phyloP scores from a whole-genome alignment of 2,113 vertebrate genomes.

The Sebastes schlegelii region DNA sequence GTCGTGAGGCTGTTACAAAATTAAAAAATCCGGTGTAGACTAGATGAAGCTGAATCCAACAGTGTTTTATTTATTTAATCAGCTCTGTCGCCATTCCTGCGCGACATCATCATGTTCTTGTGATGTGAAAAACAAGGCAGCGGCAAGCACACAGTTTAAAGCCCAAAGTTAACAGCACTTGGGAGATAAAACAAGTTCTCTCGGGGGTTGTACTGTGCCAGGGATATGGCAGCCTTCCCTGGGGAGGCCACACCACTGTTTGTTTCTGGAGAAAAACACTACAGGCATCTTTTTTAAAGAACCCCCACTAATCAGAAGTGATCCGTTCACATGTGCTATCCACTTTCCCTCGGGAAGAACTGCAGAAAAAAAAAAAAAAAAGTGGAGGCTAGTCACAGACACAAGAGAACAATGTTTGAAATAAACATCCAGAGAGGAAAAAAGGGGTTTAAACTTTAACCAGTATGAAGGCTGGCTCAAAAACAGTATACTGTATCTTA shows the following conservation, averaged over 20 bases:
- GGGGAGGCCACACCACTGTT: conserved; percentile 76
- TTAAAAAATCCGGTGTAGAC: conserved; percentile 68
- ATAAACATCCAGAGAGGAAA: conserved; percentile 48
- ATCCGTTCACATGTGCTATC: conserved; percentile 75
- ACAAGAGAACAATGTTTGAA: conserved; percentile 43
- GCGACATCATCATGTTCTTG: conserved; percentile 45
- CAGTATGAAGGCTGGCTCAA: background rate
- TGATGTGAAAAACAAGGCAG: conserved; percentile 61
- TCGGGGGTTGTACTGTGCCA: conserved; percentile 58
- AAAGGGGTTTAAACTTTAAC: conserved; percentile 19
- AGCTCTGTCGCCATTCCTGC: conserved; percentile 31
- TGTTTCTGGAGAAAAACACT: conserved; percentile 77
- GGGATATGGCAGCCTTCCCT: conserved; percentile 71
- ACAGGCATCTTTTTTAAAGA: conserved; percentile 70
- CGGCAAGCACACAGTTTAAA: conserved; percentile 66
- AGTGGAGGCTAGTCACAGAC: conserved; percentile 47
- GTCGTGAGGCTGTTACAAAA: conserved; percentile 67
- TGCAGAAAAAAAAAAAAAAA: conserved; percentile 16
- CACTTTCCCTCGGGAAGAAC: conserved; percentile 58
- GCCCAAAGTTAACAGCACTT: conserved; percentile 70
- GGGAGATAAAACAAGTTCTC: conserved; percentile 75
- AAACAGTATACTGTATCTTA: too few relatives aligned
- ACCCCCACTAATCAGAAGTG: conserved; percentile 75
- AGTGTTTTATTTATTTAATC: conserved; percentile 16
- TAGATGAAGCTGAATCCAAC: conserved; percentile 58